These are phyloP conservation scores for Orthonevra nobilis DNA, from an alignment of 2,888 invertebrate species.

Conservation along the genomic window DNA sequence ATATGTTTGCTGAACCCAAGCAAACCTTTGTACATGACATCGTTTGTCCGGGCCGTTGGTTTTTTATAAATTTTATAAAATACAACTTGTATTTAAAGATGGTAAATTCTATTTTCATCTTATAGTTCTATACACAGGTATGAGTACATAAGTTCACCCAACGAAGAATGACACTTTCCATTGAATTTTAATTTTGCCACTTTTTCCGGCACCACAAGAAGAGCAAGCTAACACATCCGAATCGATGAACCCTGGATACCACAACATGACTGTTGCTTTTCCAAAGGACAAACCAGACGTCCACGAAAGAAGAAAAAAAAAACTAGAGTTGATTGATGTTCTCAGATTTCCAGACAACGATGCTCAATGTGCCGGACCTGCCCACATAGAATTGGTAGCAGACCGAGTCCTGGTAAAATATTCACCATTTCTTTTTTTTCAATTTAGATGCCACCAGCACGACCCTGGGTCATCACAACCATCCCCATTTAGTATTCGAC, in stretches of 20 bases:
- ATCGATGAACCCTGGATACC: constrained; percentile 32
- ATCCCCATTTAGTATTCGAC: constrained; percentile 58
- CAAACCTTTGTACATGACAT: too few species aligned
- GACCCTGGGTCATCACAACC: constrained; percentile 36
- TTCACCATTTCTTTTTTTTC: constrained; percentile 42
- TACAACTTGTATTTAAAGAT: too few species aligned
- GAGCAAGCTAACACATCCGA: not conserved
- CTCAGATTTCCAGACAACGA: constrained; percentile 64
- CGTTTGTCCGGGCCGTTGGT: too few species aligned
- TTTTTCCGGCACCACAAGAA: constrained; percentile 15
- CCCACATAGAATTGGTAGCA: constrained; percentile 34
- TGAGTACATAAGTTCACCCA: too few species aligned
- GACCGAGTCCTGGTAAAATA: constrained; percentile 34
- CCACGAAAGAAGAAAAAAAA: not conserved
- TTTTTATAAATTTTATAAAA: too few species aligned
- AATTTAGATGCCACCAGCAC: constrained; percentile 15
- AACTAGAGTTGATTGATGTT: constrained; percentile 65
- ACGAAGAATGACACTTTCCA: constrained; percentile 76
- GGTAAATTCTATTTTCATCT: too few species aligned
- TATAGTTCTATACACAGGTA: too few species aligned
- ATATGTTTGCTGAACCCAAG: too few species aligned
- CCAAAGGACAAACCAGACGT: constrained; percentile 1
- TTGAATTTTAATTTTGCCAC: constrained; percentile 78
- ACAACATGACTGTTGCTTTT: constrained; percentile 54
- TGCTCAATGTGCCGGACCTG: constrained; percentile 52